Percentiles rank a stretch among this genome's conserved stretches.
phyloP scores from a whole-genome alignment of 2,113 vertebrate species.

The Poecilia latipinna region DNA sequence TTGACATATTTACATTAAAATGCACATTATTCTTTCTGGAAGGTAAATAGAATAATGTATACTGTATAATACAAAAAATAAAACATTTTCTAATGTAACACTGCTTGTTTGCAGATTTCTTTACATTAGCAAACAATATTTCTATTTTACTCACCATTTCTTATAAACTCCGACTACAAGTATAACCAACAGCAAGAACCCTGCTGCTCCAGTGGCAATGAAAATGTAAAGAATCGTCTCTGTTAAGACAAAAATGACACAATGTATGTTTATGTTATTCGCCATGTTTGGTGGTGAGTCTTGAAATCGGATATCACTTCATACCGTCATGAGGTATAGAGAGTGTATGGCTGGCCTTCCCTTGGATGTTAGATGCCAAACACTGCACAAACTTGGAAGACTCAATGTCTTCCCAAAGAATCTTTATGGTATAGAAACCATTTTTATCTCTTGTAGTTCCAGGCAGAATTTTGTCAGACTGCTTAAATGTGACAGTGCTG shows the following conservation, averaged over 20 bases:
- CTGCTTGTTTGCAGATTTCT: neutral
- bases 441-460: conserved; percentile 37
- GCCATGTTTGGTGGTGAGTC: neutral
- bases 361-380: conserved; percentile 66
- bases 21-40: no score
- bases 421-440: conserved; percentile 46
- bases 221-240: conserved; percentile 32
- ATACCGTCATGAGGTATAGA: conserved; percentile 45
- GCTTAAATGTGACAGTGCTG: conserved; percentile 57
- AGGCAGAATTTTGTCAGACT: conserved; percentile 33
- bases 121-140: neutral
- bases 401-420: conserved; percentile 21
- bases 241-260: conserved; percentile 44
- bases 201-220: conserved; percentile 27
- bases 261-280: neutral
- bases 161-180: conserved; percentile 29
- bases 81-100: neutral
- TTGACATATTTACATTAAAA: no score
- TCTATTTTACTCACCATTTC: conserved; percentile 61
- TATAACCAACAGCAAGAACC: conserved; percentile 42
- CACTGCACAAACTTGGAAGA: conserved; percentile 56
- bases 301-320: neutral
- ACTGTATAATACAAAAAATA: neutral
- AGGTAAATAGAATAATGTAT: no score
- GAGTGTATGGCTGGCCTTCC: conserved; percentile 39